Base-by-base conservation (phyloP, 2,888 invertebrate species). In the Notodonta ziczac region DNA sequence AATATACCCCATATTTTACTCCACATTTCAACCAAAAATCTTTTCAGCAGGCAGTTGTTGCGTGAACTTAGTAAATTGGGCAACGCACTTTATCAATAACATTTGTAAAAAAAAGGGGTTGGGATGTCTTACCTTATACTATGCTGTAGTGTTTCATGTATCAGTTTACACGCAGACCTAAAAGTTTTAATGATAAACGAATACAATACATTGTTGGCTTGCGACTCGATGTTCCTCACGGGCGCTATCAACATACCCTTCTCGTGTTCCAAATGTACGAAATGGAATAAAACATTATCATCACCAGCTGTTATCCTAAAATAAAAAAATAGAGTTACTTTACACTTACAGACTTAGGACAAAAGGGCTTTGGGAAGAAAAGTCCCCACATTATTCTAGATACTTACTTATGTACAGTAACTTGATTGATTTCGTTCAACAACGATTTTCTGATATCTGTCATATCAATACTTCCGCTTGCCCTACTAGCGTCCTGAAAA, bases 271-370 rank as follows among this genome's bases (percentile, higher is more conserved):
- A 97, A 85, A 62, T 96, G 96, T 0, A 97, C 94, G 78, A 96
- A 97, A 84, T 97, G 96, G 80, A 97, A 96, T 61, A 97, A 83
- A 10, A 96, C 95, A 82, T 97, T 97, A 63, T 96, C 95, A 58
- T 94, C 94, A 1, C 97, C 97, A 0, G 95, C 93, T 16, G 97
- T 96, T 73, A 96, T 90, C 84, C 95, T 95, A 78, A 51, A 87
- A 88, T 56, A n/a, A 39, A 46, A 53, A 53, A 9, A 35, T 35
- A 24, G 24, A 24, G 35, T 35, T 35, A 35, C 7, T 51, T 4
- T 51, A 24, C 14, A 14, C 7, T n/a, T n/a, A n/a, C n/a, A n/a
- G n/a, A n/a, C n/a, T n/a, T n/a, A n/a, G n/a, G n/a, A n/a, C n/a
- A n/a, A n/a, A n/a, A n/a, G n/a, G n/a, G n/a, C n/a, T n/a, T n/a